Conservation (phyloP, 2,888 invertebrate species). For the Ormyrus rosae region DNA sequence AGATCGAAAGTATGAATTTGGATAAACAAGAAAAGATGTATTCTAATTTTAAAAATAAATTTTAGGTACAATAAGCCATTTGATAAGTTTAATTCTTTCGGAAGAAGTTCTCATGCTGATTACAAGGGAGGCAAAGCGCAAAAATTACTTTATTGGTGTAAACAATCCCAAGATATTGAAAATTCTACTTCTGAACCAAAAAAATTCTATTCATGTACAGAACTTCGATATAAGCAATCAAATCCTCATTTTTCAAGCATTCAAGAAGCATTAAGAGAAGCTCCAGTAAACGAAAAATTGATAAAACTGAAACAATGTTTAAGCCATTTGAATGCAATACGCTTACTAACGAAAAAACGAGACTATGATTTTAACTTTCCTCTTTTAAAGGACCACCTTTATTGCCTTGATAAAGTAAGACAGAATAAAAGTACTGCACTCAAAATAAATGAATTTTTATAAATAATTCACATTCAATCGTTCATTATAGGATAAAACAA, state of each 20-base stretch:
- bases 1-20: conserved; percentile 24
- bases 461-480: not conserved
- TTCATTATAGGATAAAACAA: not conserved
- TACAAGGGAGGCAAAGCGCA: not conserved
- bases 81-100: conserved; percentile 12
- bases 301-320: conserved; percentile 21
- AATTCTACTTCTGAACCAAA: not conserved
- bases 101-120: conserved; percentile 14
- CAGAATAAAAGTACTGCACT: not conserved
- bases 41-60: not conserved
- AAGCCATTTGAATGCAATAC: conserved; percentile 18
- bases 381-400: conserved; percentile 1
- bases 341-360: conserved; percentile 21
- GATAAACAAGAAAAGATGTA: not conserved
- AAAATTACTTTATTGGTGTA: conserved; percentile 19
- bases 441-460: not conserved
- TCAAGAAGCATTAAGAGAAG: conserved; percentile 9
- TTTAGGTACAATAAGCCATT: conserved; percentile 31
- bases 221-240: not conserved
- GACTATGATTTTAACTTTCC: conserved; percentile 10
- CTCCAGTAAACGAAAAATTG: conserved; percentile 4
- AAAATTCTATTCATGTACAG: not conserved
- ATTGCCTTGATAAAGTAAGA: conserved; percentile 28
- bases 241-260: not conserved
- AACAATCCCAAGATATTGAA: not conserved